Evolutionary conservation across 2,888 invertebrate genomes (phyloP).

Genomic region (Polyploca ridens): DNA sequence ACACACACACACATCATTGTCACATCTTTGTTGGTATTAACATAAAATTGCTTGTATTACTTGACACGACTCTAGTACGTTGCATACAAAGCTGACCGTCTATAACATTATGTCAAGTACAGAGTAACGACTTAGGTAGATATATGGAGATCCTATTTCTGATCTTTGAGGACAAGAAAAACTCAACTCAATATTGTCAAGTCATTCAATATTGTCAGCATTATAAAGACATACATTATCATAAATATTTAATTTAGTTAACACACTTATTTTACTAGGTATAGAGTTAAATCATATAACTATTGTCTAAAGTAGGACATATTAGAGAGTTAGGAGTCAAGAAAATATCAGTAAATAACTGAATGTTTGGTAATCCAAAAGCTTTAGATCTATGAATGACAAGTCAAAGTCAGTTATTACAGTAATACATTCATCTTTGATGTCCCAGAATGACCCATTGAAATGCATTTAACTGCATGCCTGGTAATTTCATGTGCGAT

Average conservation of each 20-base stretch:
- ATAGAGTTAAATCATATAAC: no score
- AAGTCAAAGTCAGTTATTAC: conserved; percentile 13
- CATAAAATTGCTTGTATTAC: not conserved
- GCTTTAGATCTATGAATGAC: conserved; percentile 4
- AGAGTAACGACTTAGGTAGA: not conserved
- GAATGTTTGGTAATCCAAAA: not conserved
- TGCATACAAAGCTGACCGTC: conserved; percentile 9
- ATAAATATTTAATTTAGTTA: no score
- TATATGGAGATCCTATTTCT: no score
- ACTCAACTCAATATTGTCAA: no score
- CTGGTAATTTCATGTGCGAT: conserved; percentile 74
- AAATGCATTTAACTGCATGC: conserved; percentile 62
- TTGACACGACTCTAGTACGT: not conserved
- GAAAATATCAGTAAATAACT: no score
- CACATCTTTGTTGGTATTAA: conserved; percentile 6
- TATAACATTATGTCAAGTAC: not conserved
- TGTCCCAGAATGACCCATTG: conserved; percentile 60
- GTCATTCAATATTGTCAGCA: no score
- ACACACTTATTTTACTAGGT: no score
- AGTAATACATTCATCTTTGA: conserved; percentile 48
- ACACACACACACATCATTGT: no score
- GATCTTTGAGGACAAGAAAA: no score
- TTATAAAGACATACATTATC: no score
- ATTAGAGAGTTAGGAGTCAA: no score
- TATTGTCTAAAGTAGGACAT: no score